phyloP scores from a whole-genome alignment of 2,888 invertebrate species.

The Cyclophora punctaria region DNA sequence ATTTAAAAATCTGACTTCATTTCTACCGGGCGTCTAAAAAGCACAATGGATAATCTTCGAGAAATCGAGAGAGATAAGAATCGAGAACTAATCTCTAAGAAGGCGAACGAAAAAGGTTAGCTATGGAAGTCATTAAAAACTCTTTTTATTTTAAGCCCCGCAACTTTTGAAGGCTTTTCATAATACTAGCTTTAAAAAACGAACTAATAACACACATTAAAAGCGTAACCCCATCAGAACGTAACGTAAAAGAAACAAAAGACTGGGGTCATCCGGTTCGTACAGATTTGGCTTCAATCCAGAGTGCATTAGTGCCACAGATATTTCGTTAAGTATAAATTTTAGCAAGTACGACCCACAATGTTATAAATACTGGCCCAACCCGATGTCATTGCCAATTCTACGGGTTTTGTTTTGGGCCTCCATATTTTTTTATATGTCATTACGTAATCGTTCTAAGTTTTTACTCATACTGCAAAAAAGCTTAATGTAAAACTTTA shows the following conservation, averaged over 20 bases:
- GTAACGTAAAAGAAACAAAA: conserved; percentile 27
- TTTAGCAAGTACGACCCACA: conserved; percentile 26
- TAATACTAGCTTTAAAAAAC: not conserved
- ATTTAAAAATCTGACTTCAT: too few relatives aligned
- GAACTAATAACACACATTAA: conserved; percentile 1
- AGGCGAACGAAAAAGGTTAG: too few relatives aligned
- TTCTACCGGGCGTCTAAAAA: too few relatives aligned
- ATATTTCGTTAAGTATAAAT: conserved; percentile 55
- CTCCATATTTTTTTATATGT: conserved; percentile 13
- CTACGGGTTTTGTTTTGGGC: conserved; percentile 8
- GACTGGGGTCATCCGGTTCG: conserved; percentile 18
- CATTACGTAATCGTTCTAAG: too few relatives aligned
- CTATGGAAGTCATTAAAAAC: too few relatives aligned
- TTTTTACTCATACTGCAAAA: too few relatives aligned
- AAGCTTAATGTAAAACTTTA: too few relatives aligned
- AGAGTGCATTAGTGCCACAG: conserved; percentile 48
- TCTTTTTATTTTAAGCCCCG: too few relatives aligned
- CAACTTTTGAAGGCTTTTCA: not conserved
- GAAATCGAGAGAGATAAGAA: too few relatives aligned
- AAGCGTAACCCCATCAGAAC: conserved; percentile 6
- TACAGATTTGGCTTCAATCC: conserved; percentile 47
- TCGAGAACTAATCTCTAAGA: too few relatives aligned
- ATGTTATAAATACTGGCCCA: conserved; percentile 31
- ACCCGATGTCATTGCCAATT: conserved; percentile 19
- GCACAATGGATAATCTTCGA: too few relatives aligned